Evolutionary conservation across 2,888 invertebrate genomes (phyloP).

Genomic region (Meteorus colon): DNA sequence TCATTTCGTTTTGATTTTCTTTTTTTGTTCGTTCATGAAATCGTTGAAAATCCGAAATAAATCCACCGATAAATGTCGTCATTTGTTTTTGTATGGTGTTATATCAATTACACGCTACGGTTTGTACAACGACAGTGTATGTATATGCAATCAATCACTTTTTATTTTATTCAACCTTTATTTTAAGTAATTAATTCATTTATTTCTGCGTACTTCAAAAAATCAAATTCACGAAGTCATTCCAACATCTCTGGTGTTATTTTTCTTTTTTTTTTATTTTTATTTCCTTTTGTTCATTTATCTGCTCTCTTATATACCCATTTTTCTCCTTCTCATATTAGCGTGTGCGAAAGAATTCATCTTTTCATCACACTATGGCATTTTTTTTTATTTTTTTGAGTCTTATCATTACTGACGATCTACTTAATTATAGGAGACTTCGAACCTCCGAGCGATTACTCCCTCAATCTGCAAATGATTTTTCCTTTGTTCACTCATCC

Average conservation of each 20-base stretch:
- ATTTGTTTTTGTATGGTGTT: slow-evolving; percentile 10
- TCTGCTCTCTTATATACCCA: neutral
- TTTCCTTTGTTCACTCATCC: slow-evolving; percentile 3
- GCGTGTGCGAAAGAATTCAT: neutral
- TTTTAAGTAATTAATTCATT: neutral
- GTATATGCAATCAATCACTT: slow-evolving; percentile 28
- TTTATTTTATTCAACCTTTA: slow-evolving; percentile 13
- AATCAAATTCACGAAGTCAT: neutral
- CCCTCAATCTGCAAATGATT: slow-evolving; percentile 19
- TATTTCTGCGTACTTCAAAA: neutral
- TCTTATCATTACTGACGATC: slow-evolving; percentile 54
- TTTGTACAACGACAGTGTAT: slow-evolving; percentile 31
- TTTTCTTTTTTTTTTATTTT: neutral
- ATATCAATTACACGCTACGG: slow-evolving; percentile 10
- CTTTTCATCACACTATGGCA: slow-evolving; percentile 35
- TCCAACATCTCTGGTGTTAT: neutral
- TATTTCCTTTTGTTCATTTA: neutral
- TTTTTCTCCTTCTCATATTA: neutral
- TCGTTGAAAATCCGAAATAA: slow-evolving; percentile 19
- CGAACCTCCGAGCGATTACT: slow-evolving; percentile 49
- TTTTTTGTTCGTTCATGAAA: neutral
- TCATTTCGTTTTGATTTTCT: neutral
- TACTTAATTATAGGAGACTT: slow-evolving; percentile 52
- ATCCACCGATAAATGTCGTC: neutral
- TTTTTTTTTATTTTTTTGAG: slow-evolving; percentile 50